Base-by-base conservation (phyloP, 1,140 invertebrate genomes). In the Chelonus insularis region DNA sequence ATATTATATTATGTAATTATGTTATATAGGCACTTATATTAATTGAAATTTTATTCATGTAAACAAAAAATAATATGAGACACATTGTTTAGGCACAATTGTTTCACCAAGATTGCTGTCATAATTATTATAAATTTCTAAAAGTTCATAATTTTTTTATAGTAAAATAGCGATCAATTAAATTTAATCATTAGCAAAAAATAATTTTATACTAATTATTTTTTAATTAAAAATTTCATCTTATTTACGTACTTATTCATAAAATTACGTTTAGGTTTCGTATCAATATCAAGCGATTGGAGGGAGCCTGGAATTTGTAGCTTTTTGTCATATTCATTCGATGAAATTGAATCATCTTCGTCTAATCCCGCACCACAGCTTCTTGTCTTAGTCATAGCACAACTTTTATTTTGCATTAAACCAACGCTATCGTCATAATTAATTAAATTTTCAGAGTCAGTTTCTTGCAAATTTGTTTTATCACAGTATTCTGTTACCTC, bases 181-280 rank as follows among this genome's bases (percentile, higher is more conserved):
- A n/a, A n/a, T n/a, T n/a, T n/a, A n/a, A n/a, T n/a, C n/a, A n/a
- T n/a, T n/a, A n/a, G n/a, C n/a, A n/a, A n/a, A n/a, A n/a, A n/a
- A n/a, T n/a, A n/a, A n/a, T n/a, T n/a, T n/a, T n/a, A n/a, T n/a
- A n/a, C n/a, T 57, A 63, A 52, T 69, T 74, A 87, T 71, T 88
- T 88, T 73, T 85, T 86, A 48, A 88, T 88, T 61, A 89, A 84
- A 70, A 86, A 87, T 82, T 87, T 84, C 76, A 91, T 86, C 83
- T 90, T 90, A 74, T 88, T 90, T 29, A 90, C 87, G 76, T 88
- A 90, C 75, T 87, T 85, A 78, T 91, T 88, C 87, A 91, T 89
- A 72, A 91, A 90, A 76, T 89, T 90, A 69, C 84, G 84, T 70
- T 89, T 89, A 60, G 86, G 81, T 73, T 88, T 88, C 0, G 77